phyloP scores from a whole-genome alignment of 2,888 invertebrate species.

The Scotopteryx bipunctaria region DNA sequence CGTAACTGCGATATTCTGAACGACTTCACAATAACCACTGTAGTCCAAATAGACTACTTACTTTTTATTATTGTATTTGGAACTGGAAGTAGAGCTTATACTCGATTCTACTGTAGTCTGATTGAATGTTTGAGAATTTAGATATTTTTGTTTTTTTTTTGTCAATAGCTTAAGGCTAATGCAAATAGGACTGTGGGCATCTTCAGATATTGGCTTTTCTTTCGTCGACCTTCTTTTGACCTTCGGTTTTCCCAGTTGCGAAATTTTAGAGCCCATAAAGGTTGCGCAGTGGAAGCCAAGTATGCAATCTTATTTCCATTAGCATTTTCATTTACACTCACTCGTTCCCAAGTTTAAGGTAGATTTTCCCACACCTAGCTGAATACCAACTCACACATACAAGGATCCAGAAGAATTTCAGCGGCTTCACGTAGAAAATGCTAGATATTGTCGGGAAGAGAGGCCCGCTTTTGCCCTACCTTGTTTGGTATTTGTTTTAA shows the following conservation, averaged over 20 bases:
- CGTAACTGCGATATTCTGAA: no score
- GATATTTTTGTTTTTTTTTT: background rate
- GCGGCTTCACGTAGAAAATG: slow-evolving; percentile 29
- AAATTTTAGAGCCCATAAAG: slow-evolving; percentile 18
- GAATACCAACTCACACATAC: slow-evolving; percentile 31
- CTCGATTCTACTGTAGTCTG: no score
- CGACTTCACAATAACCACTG: no score
- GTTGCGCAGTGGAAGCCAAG: slow-evolving; percentile 33
- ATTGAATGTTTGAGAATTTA: no score
- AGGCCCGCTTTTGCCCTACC: slow-evolving; percentile 29
- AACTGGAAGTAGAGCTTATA: no score
- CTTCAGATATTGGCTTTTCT: background rate
- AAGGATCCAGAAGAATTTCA: slow-evolving; percentile 24
- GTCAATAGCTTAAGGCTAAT: background rate
- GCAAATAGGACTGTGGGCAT: background rate
- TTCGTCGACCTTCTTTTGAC: background rate
- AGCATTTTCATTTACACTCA: slow-evolving; percentile 31
- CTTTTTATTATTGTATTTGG: no score
- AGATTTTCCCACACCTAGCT: slow-evolving; percentile 24
- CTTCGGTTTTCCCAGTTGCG: background rate
- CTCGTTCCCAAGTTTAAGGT: slow-evolving; percentile 6
- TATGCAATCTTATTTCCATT: slow-evolving; percentile 36
- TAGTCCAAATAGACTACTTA: no score
- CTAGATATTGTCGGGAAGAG: slow-evolving; percentile 24
- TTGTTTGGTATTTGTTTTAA: slow-evolving; percentile 36